Conservation (phyloP, 1,140 invertebrate genomes). For the Penaeus indicus region DNA sequence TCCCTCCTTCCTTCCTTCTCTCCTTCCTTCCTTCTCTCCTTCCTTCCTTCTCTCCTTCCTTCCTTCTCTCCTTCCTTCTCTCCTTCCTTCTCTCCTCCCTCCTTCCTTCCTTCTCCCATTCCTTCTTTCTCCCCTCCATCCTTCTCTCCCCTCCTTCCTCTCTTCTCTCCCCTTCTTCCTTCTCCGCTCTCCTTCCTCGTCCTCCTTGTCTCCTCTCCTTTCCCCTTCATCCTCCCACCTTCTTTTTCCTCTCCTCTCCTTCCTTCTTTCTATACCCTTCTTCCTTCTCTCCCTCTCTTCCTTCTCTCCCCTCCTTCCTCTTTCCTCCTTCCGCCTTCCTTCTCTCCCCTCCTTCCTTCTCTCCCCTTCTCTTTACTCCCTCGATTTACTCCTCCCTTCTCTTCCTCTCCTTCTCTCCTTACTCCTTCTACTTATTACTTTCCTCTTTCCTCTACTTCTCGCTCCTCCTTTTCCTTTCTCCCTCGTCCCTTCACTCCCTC, state of each 20-base stretch:
- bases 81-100: neutral
- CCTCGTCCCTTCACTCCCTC: neutral
- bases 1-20: neutral
- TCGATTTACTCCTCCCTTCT: slow-evolving; percentile 27
- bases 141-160: neutral
- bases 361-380: neutral
- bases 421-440: no score
- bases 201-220: neutral
- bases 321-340: no score
- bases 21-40: neutral
- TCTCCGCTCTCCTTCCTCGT: neutral
- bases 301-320: no score
- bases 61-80: neutral
- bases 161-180: no score
- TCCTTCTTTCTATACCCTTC: no score
- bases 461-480: no score
- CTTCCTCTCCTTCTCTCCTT: neutral
- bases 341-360: neutral
- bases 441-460: neutral
- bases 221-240: neutral
- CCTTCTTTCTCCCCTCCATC: neutral
- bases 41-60: neutral
- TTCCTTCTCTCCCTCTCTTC: neutral
- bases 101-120: no score
- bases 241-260: neutral